A percentile compares a stretch with the other conserved stretches of the same genome.
Evolutionary conservation across 2,113 vertebrate species (phyloP).

Genomic region (Rostratula benghalensis): DNA sequence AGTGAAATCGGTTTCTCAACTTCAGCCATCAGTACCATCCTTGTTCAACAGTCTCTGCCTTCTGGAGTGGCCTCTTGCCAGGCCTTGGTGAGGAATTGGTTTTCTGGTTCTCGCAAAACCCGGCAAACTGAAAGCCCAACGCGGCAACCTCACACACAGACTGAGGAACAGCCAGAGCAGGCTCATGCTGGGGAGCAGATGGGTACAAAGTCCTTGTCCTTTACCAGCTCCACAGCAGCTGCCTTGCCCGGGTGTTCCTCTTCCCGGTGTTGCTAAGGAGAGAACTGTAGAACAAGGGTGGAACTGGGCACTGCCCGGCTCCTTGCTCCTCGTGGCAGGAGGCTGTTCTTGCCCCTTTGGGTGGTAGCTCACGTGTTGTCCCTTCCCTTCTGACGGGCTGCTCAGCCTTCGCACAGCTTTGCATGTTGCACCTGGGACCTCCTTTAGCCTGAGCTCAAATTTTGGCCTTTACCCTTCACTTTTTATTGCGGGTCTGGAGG

Average conservation of each 20-base stretch:
- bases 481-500: not conserved
- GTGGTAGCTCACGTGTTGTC: not conserved
- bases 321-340: not conserved
- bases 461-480: not conserved
- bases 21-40: not conserved
- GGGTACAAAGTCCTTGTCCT: not conserved
- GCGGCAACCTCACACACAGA: not conserved
- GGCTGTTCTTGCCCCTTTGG: not conserved
- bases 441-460: not conserved
- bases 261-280: not conserved
- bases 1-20: not conserved
- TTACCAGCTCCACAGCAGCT: not conserved
- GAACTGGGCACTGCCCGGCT: not conserved
- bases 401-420: slow-evolving; percentile 12
- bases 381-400: not conserved
- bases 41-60: slow-evolving; percentile 21
- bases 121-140: not conserved
- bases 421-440: not conserved
- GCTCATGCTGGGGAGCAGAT: not conserved
- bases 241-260: not conserved
- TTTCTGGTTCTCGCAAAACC: not conserved
- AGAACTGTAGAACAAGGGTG: slow-evolving; percentile 13
- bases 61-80: not conserved
- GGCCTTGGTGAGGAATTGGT: not conserved
- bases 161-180: not conserved